Conservation (phyloP, 2,797 vertebrate genomes). For the Macropus fuliginosus region DNA sequence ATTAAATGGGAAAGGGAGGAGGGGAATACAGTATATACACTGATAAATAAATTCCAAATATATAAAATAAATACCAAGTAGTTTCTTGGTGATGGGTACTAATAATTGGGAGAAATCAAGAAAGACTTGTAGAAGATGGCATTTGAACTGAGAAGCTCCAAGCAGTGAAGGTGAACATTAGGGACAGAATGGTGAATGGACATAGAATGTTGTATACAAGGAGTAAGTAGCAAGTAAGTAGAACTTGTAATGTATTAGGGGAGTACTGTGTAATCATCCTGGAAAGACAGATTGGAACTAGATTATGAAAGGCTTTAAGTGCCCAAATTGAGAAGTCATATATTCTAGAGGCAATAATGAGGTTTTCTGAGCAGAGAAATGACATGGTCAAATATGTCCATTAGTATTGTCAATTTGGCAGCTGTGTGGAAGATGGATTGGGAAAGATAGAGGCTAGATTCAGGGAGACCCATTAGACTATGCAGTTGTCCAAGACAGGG, state of each 20-base stretch:
- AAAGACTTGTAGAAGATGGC: not conserved
- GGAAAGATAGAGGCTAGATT: not conserved
- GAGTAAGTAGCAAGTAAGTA: not conserved
- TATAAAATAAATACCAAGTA: not conserved
- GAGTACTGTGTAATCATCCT: not conserved
- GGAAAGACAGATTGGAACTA: not conserved
- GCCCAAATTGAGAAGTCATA: not conserved
- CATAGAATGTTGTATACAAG: not conserved
- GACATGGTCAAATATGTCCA: not conserved
- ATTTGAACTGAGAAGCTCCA: not conserved
- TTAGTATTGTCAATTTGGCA: not conserved
- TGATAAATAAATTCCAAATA: not conserved
- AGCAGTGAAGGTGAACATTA: not conserved
- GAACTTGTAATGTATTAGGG: not conserved
- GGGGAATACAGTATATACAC: not conserved
- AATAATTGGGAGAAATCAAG: not conserved
- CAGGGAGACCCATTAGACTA: not conserved
- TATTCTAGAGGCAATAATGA: not conserved
- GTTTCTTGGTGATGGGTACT: not conserved
- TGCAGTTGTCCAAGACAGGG: not conserved
- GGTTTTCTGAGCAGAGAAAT: not conserved
- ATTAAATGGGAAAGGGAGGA: not conserved
- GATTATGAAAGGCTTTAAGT: not conserved
- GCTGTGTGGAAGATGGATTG: not conserved
- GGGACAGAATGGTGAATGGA: not conserved